phyloP scores from a whole-genome alignment of 2,113 vertebrate species.

The Ivindomyrus marchei region DNA sequence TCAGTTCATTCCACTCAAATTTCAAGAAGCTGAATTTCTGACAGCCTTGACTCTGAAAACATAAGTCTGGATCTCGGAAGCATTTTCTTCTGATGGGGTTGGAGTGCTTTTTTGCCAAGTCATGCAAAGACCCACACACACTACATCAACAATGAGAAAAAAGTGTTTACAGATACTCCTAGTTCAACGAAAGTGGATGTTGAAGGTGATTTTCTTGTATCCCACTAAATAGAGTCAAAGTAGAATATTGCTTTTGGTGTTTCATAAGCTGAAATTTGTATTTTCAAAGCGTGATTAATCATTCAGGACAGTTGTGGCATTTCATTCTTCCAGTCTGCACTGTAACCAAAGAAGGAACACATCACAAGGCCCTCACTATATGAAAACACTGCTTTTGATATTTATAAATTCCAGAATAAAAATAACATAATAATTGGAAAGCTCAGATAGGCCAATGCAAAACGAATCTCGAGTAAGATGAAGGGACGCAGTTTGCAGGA shows the following conservation, averaged over 20 bases:
- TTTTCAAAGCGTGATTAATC: neutral
- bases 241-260: neutral
- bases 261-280: neutral
- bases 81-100: neutral
- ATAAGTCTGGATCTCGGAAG: neutral
- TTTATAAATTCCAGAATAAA: neutral
- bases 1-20: constrained; percentile 41
- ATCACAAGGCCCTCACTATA: neutral
- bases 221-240: neutral
- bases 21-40: constrained; percentile 38
- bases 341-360: neutral
- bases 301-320: neutral
- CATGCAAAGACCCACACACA: neutral
- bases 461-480: neutral
- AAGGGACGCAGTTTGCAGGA: neutral
- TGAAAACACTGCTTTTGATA: neutral
- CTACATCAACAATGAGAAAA: neutral
- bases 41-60: constrained; percentile 21
- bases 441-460: neutral
- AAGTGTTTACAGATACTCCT: neutral
- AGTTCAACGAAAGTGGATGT: neutral
- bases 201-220: neutral
- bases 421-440: neutral
- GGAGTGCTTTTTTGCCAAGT: neutral
- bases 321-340: neutral